phyloP scores from a whole-genome alignment of 2,113 vertebrate species.

The Lepus americanus region DNA sequence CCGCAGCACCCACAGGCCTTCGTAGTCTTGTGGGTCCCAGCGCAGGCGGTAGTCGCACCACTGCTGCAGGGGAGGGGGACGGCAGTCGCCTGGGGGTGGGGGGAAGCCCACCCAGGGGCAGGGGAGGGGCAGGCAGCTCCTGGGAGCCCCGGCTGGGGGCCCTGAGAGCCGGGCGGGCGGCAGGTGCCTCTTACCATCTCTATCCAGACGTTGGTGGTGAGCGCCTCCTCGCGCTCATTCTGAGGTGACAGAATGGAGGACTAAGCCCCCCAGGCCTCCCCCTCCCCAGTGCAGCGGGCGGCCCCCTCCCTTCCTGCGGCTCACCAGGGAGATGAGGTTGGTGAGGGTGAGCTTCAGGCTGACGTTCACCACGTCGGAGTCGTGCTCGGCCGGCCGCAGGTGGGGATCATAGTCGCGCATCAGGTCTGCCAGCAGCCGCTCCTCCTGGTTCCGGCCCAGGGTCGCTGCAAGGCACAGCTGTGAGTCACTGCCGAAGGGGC shows the following conservation, averaged over 20 bases:
- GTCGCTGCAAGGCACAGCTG: constrained; percentile 59
- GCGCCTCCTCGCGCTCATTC: constrained; percentile 96
- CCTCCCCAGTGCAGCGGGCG: neutral
- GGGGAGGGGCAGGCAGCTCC: neutral
- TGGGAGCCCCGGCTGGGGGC: neutral
- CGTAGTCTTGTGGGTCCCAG: constrained; percentile 91
- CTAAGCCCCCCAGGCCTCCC: neutral
- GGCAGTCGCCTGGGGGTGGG: neutral
- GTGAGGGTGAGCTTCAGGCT: constrained; percentile 96
- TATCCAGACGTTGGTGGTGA: constrained; percentile 97
- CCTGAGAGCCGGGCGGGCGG: neutral
- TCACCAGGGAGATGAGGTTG: constrained; percentile 97
- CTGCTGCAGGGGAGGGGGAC: constrained; percentile 86
- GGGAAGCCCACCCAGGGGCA: no score
- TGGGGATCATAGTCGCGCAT: constrained; percentile 94
- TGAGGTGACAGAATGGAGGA: constrained; percentile 79
- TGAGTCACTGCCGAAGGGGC: rapidly evolving
- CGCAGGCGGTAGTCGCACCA: constrained; percentile 95
- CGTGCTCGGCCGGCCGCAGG: constrained; percentile 88
- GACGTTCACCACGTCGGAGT: constrained; percentile 91
- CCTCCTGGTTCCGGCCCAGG: constrained; percentile 91
- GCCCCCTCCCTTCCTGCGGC: neutral
- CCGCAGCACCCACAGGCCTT: constrained; percentile 90
- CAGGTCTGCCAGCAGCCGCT: constrained; percentile 91
- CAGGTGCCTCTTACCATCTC: constrained; percentile 92